A percentile compares a stretch with the other conserved stretches of the same genome.
Conservation (phyloP, 2,888 invertebrate genomes). For the Bembecia ichneumoniformis region DNA sequence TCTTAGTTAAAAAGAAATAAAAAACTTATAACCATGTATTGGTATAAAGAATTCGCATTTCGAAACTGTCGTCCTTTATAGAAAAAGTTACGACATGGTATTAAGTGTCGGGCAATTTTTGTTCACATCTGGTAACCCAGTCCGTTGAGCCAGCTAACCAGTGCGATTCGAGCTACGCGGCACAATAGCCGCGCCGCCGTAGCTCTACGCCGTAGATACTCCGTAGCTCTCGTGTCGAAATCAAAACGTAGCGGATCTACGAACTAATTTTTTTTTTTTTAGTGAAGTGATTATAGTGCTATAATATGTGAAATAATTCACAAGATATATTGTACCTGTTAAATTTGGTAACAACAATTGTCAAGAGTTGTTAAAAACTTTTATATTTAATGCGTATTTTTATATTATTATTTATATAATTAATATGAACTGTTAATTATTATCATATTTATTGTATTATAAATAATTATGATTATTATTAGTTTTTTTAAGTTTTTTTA, state of each 20-base stretch:
- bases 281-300: no score
- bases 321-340: no score
- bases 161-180: constrained; percentile 14
- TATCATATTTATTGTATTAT: no score
- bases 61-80: background rate
- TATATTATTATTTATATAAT: no score
- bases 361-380: no score
- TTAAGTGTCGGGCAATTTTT: constrained; percentile 7
- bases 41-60: background rate
- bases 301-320: no score
- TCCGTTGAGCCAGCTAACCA: constrained; percentile 25
- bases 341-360: background rate
- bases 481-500: no score
- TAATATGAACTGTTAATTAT: no score
- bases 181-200: constrained; percentile 7
- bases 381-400: no score
- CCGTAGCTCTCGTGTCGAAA: constrained; percentile 30
- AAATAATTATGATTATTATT: no score
- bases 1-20: no score
- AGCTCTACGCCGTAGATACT: constrained; percentile 19
- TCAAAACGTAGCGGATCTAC: constrained; percentile 6
- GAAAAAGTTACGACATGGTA: background rate
- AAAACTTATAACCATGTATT: background rate
- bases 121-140: constrained; percentile 35
- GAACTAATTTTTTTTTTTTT: no score